Conservation (phyloP, 2,888 invertebrate genomes). For the Steinernema carpocapsae region DNA sequence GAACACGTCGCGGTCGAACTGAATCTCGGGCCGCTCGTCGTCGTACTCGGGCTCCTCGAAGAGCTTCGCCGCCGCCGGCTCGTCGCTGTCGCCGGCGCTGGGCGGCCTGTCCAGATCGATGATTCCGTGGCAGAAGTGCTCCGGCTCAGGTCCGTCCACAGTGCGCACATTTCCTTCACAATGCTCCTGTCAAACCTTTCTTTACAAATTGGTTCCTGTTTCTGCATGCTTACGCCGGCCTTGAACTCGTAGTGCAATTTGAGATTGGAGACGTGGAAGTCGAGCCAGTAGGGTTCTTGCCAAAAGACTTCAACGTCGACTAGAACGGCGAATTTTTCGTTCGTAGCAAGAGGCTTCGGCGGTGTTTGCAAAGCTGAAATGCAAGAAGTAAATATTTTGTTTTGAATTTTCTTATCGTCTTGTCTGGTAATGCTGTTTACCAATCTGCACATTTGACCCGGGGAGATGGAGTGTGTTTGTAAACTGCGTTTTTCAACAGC, state of each 20-base stretch:
- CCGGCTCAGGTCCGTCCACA: slow-evolving; percentile 22
- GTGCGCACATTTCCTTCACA: slow-evolving; percentile 55
- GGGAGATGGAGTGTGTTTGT: not conserved
- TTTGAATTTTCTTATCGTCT: no score
- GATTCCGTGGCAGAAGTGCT: slow-evolving; percentile 33
- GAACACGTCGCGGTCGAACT: slow-evolving; percentile 64
- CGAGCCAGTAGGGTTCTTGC: slow-evolving; percentile 64
- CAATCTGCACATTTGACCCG: no score
- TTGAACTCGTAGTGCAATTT: slow-evolving; percentile 60
- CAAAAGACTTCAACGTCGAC: slow-evolving; percentile 67
- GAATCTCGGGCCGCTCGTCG: slow-evolving; percentile 63
- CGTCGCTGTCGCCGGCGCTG: not conserved
- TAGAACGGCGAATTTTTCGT: slow-evolving; percentile 50
- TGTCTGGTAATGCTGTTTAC: no score
- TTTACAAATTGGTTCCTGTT: not conserved
- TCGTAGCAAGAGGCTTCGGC: slow-evolving; percentile 56
- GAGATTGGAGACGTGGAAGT: slow-evolving; percentile 56
- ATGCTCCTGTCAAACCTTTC: slow-evolving; percentile 49
- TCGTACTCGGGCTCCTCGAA: slow-evolving; percentile 46
- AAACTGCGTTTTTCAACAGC: not conserved
- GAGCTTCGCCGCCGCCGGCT: not conserved
- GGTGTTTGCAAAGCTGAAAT: slow-evolving; percentile 63
- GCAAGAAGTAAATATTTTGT: slow-evolving; percentile 4
- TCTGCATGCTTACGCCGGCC: slow-evolving; percentile 46
- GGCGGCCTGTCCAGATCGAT: slow-evolving; percentile 38